Evolutionary conservation across 2,797 vertebrate genomes (phyloP).

Genomic region (Cynodonichthys magdalenae): DNA sequence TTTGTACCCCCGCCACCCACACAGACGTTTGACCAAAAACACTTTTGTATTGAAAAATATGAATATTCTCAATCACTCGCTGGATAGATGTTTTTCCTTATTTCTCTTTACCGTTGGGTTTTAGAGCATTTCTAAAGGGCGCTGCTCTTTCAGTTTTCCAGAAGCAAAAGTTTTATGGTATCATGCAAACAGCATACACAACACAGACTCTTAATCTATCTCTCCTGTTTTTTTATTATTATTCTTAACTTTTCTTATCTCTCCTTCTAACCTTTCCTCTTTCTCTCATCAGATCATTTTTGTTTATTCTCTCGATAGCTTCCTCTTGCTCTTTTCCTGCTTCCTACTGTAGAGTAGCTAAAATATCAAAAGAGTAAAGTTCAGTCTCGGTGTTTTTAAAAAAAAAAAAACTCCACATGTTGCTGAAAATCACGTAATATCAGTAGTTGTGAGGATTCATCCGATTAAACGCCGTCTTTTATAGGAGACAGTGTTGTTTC

Average conservation of each 20-base stretch:
- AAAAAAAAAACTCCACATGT: constrained; percentile 49
- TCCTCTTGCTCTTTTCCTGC: constrained; percentile 22
- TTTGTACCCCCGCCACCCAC: constrained; percentile 79
- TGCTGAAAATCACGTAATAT: constrained; percentile 55
- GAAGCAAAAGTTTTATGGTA: constrained; percentile 49
- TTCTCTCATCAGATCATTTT: constrained; percentile 32
- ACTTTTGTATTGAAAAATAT: constrained; percentile 74
- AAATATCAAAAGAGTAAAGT: constrained; percentile 58
- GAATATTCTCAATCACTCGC: constrained; percentile 67
- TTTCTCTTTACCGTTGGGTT: constrained; percentile 59
- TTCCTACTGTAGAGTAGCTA: constrained; percentile 55
- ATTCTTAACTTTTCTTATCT: constrained; percentile 30
- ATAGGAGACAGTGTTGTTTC: constrained; percentile 48
- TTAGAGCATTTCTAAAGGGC: constrained; percentile 44
- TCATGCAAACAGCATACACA: constrained; percentile 52
- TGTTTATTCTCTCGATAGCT: constrained; percentile 26
- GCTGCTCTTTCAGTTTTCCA: constrained; percentile 43
- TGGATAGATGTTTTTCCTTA: constrained; percentile 68
- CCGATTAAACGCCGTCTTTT: constrained; percentile 32
- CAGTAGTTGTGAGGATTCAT: constrained; percentile 47
- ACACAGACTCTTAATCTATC: constrained; percentile 41
- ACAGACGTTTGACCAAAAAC: constrained; percentile 79
- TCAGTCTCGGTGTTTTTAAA: constrained; percentile 51
- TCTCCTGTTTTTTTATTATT: constrained; percentile 41
- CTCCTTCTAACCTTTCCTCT: constrained; percentile 29